A percentile compares a stretch with the other conserved stretches of the same genome.
These are phyloP conservation scores for Chesias legatella DNA, from an alignment of 2,888 invertebrate species.

Conservation along the genomic window DNA sequence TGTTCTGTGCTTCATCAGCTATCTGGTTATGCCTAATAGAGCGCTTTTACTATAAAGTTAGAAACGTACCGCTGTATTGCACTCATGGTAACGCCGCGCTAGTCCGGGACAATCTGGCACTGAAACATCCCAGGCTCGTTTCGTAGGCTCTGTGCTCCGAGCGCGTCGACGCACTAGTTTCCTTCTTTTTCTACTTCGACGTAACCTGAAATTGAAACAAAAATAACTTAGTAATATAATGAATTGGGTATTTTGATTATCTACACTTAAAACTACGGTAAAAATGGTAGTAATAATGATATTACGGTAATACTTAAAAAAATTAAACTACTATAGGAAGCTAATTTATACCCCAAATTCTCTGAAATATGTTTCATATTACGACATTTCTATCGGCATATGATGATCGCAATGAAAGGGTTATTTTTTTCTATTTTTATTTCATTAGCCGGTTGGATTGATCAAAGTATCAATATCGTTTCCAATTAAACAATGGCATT, in stretches of 20 bases:
- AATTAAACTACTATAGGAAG: no score
- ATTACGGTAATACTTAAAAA: no score
- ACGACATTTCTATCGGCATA: no score
- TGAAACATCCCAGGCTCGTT: conserved; percentile 43
- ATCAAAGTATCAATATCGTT: conserved; percentile 46
- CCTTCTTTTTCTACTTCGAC: conserved; percentile 73
- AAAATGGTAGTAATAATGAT: no score
- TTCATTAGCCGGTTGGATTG: no score
- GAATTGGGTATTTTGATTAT: no score
- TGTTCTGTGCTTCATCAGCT: background rate
- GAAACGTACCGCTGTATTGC: conserved; percentile 86
- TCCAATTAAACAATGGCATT: conserved; percentile 53
- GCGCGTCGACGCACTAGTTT: conserved; percentile 57
- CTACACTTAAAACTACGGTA: no score
- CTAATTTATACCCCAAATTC: no score
- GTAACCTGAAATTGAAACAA: conserved; percentile 54
- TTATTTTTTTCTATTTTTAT: no score
- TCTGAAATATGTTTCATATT: no score
- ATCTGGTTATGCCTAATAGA: no score
- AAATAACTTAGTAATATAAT: background rate
- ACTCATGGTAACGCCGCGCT: conserved; percentile 88
- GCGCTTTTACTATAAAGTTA: background rate
- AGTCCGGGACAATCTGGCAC: conserved; percentile 84
- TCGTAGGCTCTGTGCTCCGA: conserved; percentile 42
- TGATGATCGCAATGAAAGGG: no score